Base-by-base conservation (phyloP, 2,888 invertebrate genomes). In the Cataglyphis altisquamis region DNA sequence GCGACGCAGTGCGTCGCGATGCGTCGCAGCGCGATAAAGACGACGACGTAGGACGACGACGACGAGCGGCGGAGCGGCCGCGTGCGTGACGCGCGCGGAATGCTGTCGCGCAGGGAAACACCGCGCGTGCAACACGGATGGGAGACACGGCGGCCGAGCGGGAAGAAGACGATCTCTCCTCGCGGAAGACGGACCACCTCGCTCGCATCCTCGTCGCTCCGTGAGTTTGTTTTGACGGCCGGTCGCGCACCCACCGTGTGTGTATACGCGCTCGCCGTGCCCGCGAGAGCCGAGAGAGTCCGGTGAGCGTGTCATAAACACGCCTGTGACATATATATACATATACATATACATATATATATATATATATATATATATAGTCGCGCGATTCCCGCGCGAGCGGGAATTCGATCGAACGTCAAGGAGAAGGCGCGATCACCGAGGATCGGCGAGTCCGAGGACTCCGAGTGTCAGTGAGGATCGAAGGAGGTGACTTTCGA, bases 221-320 rank as follows among this genome's bases (percentile, higher is more conserved):
- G 72, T 72, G 72, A 62, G 72, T 78, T 78, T 78, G 60, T 78
- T 78, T 78, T 70, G 72, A 78, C 78, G 78, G 70, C 78, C 70
- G 72, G 18, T 78, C 32, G 32, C 32, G 32, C 25, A 25, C 25
- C 25, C 68, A 68, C 68, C 68, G 66, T 75, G 1, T 75, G 1
- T 75, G 1, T 41, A 39, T 39, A 64, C 63, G 62, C 63, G 48
- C 67, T 25, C 60, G 41, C 36, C 39, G 15, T 25, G 18, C 6
- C 10, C 39, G 75, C 45, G 74, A 45, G 64, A 63, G 45, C 55
- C 75, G 45, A 21, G 75, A 75, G 36, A 48, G 12, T 48, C 25
- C 74, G 74, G 36, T 57, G 25, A 25, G 25, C 25, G 60, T 32
- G 72, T 80, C 60, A 45, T 70, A 70, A 80, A 62, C 78, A 48